Evolutionary conservation across 1,140 invertebrate species (phyloP).

Genomic region (Metopolophium dirhodum): DNA sequence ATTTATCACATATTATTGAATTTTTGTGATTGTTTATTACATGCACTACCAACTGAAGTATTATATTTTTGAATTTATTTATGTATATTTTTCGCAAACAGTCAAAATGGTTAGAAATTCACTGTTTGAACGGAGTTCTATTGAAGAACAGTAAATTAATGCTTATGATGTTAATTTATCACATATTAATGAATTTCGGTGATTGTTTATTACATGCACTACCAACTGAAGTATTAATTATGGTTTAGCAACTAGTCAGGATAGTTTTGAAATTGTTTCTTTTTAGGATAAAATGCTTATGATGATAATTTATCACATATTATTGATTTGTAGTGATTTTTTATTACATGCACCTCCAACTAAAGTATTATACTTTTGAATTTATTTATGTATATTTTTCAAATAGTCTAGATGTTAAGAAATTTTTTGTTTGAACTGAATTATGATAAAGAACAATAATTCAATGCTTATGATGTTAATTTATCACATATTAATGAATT

Average conservation of each 20-base stretch:
- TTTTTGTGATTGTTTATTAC: constrained; percentile 31
- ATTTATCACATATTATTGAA: background rate
- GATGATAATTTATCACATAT: background rate
- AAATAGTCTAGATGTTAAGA: background rate
- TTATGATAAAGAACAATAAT: background rate
- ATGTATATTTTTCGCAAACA: no score
- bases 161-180: background rate
- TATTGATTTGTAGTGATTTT: background rate
- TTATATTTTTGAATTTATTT: no score
- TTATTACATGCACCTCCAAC: constrained; percentile 41
- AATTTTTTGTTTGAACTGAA: no score
- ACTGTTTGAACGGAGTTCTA: background rate
- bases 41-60: constrained; percentile 49
- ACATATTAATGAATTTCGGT: background rate
- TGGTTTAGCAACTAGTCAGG: no score
- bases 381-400: no score
- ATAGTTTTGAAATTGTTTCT: no score
- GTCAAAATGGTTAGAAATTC: no score
- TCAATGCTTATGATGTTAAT: constrained; percentile 13
- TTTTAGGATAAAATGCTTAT: background rate
- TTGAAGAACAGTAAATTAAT: background rate
- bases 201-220: constrained; percentile 36
- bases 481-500: background rate
- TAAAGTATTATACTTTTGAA: background rate
- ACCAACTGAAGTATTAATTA: constrained; percentile 33